Conservation (phyloP, 2,888 invertebrate species). For the Labia minor region DNA sequence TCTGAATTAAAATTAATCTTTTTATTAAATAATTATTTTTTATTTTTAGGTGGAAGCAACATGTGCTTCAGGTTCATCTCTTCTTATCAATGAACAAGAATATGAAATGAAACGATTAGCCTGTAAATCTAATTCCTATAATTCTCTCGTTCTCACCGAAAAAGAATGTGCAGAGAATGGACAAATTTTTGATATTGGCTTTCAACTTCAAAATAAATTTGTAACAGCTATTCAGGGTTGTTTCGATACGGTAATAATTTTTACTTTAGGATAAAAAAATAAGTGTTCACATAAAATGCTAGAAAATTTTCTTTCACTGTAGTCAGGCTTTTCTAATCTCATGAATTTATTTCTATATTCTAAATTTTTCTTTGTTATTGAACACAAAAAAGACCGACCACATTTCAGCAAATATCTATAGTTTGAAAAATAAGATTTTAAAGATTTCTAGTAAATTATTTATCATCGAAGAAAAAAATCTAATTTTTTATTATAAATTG, state of each 20-base stretch:
- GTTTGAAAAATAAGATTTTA: background rate
- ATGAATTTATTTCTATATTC: background rate
- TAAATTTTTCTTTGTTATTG: background rate
- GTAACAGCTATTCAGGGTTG: conserved; percentile 21
- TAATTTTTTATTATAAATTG: too few species aligned
- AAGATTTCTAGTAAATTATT: too few species aligned
- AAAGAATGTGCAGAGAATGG: conserved; percentile 4
- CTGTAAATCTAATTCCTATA: conserved; percentile 14
- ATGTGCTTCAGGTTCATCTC: conserved; percentile 29
- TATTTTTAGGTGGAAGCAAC: conserved; percentile 21
- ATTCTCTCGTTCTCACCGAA: background rate
- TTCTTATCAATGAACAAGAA: conserved; percentile 22
- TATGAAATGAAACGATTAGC: conserved; percentile 5
- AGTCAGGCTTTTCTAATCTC: too few species aligned
- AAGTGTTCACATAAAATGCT: too few species aligned
- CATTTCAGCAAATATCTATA: too few species aligned
- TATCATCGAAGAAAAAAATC: too few species aligned
- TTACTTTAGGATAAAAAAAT: too few species aligned
- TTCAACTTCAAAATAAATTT: conserved; percentile 18
- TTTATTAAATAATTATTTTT: background rate
- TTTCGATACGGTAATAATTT: conserved; percentile 19
- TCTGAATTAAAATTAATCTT: too few species aligned
- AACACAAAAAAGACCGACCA: too few species aligned
- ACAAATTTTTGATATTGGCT: conserved; percentile 19
- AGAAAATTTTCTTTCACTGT: too few species aligned